Evolutionary conservation across 2,797 vertebrate species (phyloP).

Genomic region (Botia kubotai): DNA sequence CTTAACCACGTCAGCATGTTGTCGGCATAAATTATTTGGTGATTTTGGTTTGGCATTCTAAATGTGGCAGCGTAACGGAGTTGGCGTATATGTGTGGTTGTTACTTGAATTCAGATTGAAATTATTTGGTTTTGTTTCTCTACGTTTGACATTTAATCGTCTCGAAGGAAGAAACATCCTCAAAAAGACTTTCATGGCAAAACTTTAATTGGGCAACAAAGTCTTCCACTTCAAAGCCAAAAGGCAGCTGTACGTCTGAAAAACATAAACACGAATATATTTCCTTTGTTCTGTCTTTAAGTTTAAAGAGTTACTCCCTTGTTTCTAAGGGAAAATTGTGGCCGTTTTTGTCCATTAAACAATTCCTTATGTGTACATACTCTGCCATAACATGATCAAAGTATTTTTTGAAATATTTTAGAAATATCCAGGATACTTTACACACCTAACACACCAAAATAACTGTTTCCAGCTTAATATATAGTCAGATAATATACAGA

Average conservation of each 20-base stretch:
- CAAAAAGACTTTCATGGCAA: slow-evolving; percentile 31
- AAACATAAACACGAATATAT: slow-evolving; percentile 43
- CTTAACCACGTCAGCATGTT: slow-evolving; percentile 26
- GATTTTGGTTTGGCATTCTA: slow-evolving; percentile 46
- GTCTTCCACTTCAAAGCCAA: slow-evolving; percentile 49
- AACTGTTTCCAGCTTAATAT: not conserved
- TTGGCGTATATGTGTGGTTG: slow-evolving; percentile 15
- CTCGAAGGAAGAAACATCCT: not conserved
- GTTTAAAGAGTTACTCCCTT: slow-evolving; percentile 28
- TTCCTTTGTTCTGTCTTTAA: slow-evolving; percentile 25
- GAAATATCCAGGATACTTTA: not conserved
- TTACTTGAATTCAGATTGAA: slow-evolving; percentile 28
- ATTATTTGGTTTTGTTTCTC: slow-evolving; percentile 22
- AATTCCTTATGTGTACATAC: not conserved
- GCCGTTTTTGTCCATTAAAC: not conserved
- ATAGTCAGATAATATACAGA: no score
- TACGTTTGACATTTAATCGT: slow-evolving; percentile 27
- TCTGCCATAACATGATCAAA: not conserved
- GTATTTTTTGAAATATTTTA: not conserved
- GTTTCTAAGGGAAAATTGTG: slow-evolving; percentile 9
- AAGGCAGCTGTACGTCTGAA: slow-evolving; percentile 3
- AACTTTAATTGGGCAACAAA: slow-evolving; percentile 40
- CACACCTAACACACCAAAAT: not conserved
- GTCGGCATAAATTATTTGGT: slow-evolving; percentile 32
- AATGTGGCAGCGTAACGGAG: slow-evolving; percentile 20